Percentiles rank a stretch among this genome's conserved stretches.
phyloP scores from a whole-genome alignment of 2,113 vertebrate species.

The Aspidoscelis tigris region DNA sequence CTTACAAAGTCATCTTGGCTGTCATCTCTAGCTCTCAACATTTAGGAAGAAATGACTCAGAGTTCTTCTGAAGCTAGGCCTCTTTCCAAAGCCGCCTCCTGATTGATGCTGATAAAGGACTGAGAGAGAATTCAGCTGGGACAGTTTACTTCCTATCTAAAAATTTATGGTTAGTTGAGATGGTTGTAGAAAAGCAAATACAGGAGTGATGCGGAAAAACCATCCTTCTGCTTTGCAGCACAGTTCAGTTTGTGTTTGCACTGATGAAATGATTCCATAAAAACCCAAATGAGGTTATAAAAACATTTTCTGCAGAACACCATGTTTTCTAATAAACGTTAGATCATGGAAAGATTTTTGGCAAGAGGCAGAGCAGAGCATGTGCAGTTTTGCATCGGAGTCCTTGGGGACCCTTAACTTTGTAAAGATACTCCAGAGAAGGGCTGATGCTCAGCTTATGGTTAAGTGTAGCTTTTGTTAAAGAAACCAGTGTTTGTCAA shows the following conservation, averaged over 20 bases:
- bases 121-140: conserved; percentile 63
- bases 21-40: conserved; percentile 27
- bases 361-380: conserved; percentile 29
- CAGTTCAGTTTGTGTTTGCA: background rate
- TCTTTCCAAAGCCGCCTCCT: conserved; percentile 20
- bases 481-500: conserved; percentile 20
- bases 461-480: conserved; percentile 28
- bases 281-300: conserved; percentile 19
- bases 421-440: conserved; percentile 49
- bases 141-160: conserved; percentile 62
- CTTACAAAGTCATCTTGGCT: background rate
- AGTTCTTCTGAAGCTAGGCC: conserved; percentile 31
- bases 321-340: conserved; percentile 23
- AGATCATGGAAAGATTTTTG: conserved; percentile 43
- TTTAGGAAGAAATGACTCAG: conserved; percentile 61
- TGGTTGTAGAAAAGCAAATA: accelerated
- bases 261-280: conserved; percentile 45
- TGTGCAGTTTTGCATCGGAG: conserved; percentile 9
- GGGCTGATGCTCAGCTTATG: background rate
- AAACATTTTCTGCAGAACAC: conserved; percentile 40
- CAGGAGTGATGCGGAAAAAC: background rate
- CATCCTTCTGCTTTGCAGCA: background rate
- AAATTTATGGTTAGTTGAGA: conserved; percentile 60
- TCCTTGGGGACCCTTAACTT: conserved; percentile 6
- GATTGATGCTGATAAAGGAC: conserved; percentile 54